Evolutionary conservation across 1,140 invertebrate species (phyloP), one percentile per base, ranked within the genome.

Genomic region (Liolophura sinensis): DNA sequence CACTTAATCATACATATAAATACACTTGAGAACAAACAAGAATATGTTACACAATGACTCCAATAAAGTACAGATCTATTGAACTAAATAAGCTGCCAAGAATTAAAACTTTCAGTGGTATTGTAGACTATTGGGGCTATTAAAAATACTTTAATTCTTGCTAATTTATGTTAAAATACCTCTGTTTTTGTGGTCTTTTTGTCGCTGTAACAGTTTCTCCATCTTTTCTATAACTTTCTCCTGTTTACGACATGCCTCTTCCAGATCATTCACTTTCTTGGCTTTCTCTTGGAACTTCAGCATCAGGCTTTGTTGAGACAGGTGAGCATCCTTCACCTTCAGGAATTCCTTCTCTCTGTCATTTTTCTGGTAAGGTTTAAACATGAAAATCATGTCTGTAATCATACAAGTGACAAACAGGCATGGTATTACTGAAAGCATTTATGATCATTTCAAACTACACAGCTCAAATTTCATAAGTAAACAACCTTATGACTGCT

Each of bases 191-290:
- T 68, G 78, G 67, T 69, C 60, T 49, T 64, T 68, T 47, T 69
- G 56, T 46, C 77, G 79, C 27, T 78, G 71, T 18, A 82, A 27
- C 11, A 83, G 70, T 60, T 59, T 72, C 56, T 83, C 82, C 73
- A 83, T 75, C 62, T 78, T 81, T 51, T 77, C 75, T 27, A 83
- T 82, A 24, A 82, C 82, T 31, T 72, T 73, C 59, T 83, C 82
- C 63, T 83, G 82, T 58, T 81, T 78, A 24, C 73, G 72, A 62
- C 74, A 76, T 0, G 79, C 77, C 47, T 82, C 80, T 65, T 82
- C 80, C 31, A 82, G 64, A 22, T 75, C 76, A 59, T 73, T 71
- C 58, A 76, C 69, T 60, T 77, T 80, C 51, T 70, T 62, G n/a
- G 74, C 71, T 61, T 77, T 79, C 14, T 78, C 78, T 67, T 82